Base-by-base conservation (phyloP, 2,888 invertebrate species). In the Pherbina coryleti region DNA sequence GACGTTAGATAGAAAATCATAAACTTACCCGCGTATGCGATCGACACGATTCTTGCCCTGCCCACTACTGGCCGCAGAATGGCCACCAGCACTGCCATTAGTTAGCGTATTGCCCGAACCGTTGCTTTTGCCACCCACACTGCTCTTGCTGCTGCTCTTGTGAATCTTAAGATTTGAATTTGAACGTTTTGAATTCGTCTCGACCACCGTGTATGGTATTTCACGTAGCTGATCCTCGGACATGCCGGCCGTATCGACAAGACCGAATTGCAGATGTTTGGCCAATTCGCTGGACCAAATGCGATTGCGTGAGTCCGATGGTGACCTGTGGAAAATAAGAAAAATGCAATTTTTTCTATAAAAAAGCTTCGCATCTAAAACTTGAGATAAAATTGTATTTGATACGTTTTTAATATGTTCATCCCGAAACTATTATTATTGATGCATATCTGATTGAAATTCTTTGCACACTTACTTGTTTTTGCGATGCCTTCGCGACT, bases 191-290 rank as follows among this genome's bases (percentile, higher is more conserved):
- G 89, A 87, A 51, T 86, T 87, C 51, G 95, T 94, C 89, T 96
- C 95, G 19, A 96, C 96, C 66, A 96, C 95, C 0, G 96, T 96
- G 88, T 97, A 97, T 3, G 96, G 96, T 85, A 97, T 96, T 90
- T 96, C 96, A 80, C 95, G 93, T 34, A 96, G 91, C 87, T 96
- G 96, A 82, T 94, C 94, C 86, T 96, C 96, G 72, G 94, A 94
- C 96, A 97, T 96, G 78, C 97, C 97, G 28, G 94, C 92, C 0
- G 97, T 97, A 84, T 97, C 97, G 76, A 97, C 94, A 86, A 97
- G 91, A 86, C 95, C 94, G 89, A 95, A 97, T 88, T 97, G 96
- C 85, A 97, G 91, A 88, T 97, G 96, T 87, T 96, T 95, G 86
- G 95, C 95, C 81, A 96, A 89, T 89, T 96, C 96, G 81, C 92